These are phyloP conservation scores for Electrophaes corylata DNA, from an alignment of 2,888 invertebrate species.

Conservation along the genomic window DNA sequence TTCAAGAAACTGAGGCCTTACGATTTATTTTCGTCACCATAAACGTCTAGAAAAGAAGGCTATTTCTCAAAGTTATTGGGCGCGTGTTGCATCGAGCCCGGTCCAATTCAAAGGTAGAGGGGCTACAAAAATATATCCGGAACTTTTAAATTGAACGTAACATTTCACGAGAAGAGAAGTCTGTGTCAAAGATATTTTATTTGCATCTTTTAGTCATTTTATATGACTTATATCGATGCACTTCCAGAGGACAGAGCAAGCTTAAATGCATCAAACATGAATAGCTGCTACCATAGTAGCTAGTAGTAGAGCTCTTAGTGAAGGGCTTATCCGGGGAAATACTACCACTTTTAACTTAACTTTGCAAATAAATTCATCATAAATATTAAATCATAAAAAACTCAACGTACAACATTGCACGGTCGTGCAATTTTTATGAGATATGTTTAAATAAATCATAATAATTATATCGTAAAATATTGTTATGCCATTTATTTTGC, in stretches of 20 bases:
- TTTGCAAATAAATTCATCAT: too few relatives aligned
- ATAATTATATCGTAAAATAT: not conserved
- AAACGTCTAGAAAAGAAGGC: conserved; percentile 8
- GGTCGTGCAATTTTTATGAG: too few relatives aligned
- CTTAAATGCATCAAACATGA: not conserved
- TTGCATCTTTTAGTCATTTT: conserved; percentile 47
- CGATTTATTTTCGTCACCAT: conserved; percentile 5
- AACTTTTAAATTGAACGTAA: conserved; percentile 51
- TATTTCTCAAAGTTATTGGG: conserved; percentile 22
- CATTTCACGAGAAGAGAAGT: conserved; percentile 48
- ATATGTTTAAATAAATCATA: too few relatives aligned
- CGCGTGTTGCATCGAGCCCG: conserved; percentile 18
- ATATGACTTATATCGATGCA: conserved; percentile 25
- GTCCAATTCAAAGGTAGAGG: conserved; percentile 26
- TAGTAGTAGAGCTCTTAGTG: too few relatives aligned
- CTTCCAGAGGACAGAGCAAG: conserved; percentile 5
- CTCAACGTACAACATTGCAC: too few relatives aligned
- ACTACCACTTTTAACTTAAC: too few relatives aligned
- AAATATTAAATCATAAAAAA: not conserved
- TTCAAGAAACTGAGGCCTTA: not conserved
- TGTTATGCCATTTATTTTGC: not conserved
- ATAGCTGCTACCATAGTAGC: not conserved
- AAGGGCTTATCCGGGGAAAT: too few relatives aligned
- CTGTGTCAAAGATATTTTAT: conserved; percentile 47
- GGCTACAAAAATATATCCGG: conserved; percentile 42